Evolutionary conservation across 2,797 vertebrate genomes (phyloP), one percentile per base, ranked within the genome.

Genomic region (Eurystomus glaucurus): DNA sequence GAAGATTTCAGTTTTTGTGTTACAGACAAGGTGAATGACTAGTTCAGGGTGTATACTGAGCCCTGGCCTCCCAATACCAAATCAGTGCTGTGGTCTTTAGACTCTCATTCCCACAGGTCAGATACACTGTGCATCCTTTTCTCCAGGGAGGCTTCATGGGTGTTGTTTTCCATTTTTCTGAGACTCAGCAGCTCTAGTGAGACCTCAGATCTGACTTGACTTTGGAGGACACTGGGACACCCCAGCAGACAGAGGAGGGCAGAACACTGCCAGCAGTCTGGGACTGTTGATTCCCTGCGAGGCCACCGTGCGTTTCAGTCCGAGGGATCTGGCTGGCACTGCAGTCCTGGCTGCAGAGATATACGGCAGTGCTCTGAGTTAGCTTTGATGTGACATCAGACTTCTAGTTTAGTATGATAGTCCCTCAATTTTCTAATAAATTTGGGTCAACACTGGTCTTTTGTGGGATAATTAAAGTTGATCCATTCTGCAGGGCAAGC

Each of bases 341-440:
- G 87, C 77, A 66, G 61, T 46, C 33, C 66, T 78, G 72, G 18
- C 79, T 86, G 83, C 77, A 69, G 43, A 37, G 55, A 62, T n/a
- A 14, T 1, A 0, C 3, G 48, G 10, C 33, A 10, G 46, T 20
- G 77, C 77, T 28, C 2, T 1, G 23, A 83, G 88, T 25, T 26
- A 22, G 8, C 78, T 93, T n/a, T 28, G 62, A 65, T 71, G 66
- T 64, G 68, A 74, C 80, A 91, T 28, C 48, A 61, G 84, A 7
- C 86, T 77, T 51, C 3, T 10, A 43, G 66, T 52, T 85, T 14
- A 35, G 23, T 70, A 4, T 80, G 88, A 88, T 69, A 83, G 76
- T 33, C 71, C 68, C 60, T 75, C 93, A 96, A 87, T 95, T 96
- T 97, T 95, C 95, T 92, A 89, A 97, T 96, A 95, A 96, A 95